These are phyloP conservation scores for Bergia puertoricense DNA, from an alignment of 92 coral and sea anemone genomes.

Conservation along the genomic window DNA sequence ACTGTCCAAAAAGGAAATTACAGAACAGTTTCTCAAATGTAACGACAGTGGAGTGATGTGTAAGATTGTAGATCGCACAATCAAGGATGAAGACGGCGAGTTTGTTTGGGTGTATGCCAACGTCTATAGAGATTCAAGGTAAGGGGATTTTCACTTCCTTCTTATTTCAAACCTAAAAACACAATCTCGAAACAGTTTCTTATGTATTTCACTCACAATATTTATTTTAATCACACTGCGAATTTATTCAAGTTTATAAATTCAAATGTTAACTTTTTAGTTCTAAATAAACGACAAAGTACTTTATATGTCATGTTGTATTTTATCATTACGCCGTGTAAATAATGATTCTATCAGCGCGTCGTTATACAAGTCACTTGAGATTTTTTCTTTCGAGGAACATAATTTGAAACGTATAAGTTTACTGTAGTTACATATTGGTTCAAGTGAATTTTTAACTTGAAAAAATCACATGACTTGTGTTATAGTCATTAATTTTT, in stretches of 20 bases:
- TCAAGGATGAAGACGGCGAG: constrained; percentile 33
- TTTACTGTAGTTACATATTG: neutral
- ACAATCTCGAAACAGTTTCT: constrained; percentile 1
- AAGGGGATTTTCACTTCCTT: neutral
- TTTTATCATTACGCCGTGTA: neutral
- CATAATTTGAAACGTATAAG: neutral
- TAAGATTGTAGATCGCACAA: constrained; percentile 27
- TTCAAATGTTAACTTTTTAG: constrained; percentile 2
- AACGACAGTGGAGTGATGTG: constrained; percentile 41
- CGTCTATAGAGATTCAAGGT: constrained; percentile 29
- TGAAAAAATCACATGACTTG: neutral
- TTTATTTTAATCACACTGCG: neutral
- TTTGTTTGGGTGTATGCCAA: constrained; percentile 38
- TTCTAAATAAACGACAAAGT: neutral
- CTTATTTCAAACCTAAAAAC: neutral
- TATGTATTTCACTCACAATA: neutral
- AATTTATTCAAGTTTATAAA: neutral
- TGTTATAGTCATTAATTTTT: neutral
- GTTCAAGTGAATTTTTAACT: neutral
- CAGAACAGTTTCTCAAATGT: constrained; percentile 28
- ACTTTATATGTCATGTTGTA: neutral
- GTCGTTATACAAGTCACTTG: neutral
- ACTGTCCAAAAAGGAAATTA: constrained; percentile 5
- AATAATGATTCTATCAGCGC: neutral
- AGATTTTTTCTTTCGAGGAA: neutral